Evolutionary conservation across 1,140 invertebrate species (phyloP), one percentile per base, ranked within the genome.

Genomic region (Eurytemora carolleeae): DNA sequence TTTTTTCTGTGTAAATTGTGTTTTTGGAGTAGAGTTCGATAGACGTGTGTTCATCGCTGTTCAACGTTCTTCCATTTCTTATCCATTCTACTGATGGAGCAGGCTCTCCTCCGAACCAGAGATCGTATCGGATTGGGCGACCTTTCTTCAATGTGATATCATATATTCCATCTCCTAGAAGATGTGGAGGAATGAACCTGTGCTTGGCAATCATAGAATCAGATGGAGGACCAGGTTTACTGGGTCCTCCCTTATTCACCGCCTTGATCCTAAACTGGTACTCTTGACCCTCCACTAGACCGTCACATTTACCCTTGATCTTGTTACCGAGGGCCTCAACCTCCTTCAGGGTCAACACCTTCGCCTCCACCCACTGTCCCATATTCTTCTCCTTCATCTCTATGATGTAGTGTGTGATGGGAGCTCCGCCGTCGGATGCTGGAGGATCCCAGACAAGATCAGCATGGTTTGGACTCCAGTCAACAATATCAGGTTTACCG

Each of bases 221-320:
- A 72, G 87, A 86, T 61, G 60, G 60, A 16, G 74, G 73, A 58
- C 87, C 92, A 3, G 93, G 89, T 72, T 95, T 88, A 54, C 92
- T 94, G 68, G 86, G 83, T 26, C 96, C 96, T 55, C 89, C 92
- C 69, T 88, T 82, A 73, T 98, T 99, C 1, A 87, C 82, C 21
- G 95, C 94, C 67, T 90, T 86, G 0, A 98, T 80, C 66, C 95
- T 78, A 78, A 98, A 98, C 72, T 96, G 89, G 71, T 97, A 98
- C 69, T 94, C 87, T 72, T 93, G 86, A 24, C 90, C 90, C 73
- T 94, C 88, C 1, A 80, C 83, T 24, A 98, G 75, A 70, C 93
- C 87, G 55, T 86, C 83, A 52, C 96, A 86, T 58, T 82, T 83
- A 31, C 83, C 82, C 67, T 80, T 80, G 0, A 82, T 72, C 59